Conservation (phyloP, 2,113 vertebrate species). For the Gambusia holbrooki region DNA sequence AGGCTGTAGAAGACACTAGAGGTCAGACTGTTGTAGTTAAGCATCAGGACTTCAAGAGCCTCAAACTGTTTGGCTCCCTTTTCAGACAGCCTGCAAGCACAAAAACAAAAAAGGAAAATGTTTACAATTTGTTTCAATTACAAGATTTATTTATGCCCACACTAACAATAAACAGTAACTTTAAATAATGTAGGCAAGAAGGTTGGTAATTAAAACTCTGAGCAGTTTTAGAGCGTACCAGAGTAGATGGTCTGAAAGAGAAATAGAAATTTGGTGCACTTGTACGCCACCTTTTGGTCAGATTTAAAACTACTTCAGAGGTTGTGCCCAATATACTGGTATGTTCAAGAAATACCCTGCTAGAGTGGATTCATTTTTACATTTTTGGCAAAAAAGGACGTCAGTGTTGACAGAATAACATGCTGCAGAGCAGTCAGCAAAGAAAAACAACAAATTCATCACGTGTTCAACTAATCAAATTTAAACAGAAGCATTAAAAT, state of each 20-base stretch:
- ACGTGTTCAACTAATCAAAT: neutral
- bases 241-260: neutral
- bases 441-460: neutral
- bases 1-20: slow-evolving; percentile 82
- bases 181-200: neutral
- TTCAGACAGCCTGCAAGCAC: slow-evolving; percentile 30
- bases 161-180: neutral
- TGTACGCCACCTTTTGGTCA: slow-evolving; percentile 58
- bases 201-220: neutral
- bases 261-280: slow-evolving; percentile 20
- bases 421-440: neutral
- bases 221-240: neutral
- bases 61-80: slow-evolving; percentile 67
- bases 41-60: slow-evolving; percentile 82
- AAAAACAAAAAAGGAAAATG: neutral
- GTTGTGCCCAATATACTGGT: neutral
- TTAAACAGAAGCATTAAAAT: neutral
- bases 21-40: slow-evolving; percentile 85
- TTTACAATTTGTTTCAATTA: neutral
- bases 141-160: neutral
- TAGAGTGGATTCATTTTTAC: neutral
- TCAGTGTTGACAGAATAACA: neutral
- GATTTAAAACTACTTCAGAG: slow-evolving; percentile 3
- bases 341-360: neutral
- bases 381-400: neutral